Conservation (phyloP, 2,113 vertebrate genomes). For the Sebastes schlegelii region DNA sequence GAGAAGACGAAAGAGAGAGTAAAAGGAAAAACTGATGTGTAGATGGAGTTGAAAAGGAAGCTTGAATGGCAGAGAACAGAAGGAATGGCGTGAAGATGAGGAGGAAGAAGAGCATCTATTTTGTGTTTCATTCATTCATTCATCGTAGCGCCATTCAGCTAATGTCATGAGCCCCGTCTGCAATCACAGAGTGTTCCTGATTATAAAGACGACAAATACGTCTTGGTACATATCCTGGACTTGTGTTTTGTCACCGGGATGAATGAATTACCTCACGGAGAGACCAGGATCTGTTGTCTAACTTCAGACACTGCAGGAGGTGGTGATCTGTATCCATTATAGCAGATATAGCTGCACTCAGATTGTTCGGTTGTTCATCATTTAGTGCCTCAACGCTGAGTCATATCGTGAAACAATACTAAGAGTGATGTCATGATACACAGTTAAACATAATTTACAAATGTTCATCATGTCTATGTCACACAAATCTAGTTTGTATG, state of each 20-base stretch:
- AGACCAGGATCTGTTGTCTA: slow-evolving; percentile 5
- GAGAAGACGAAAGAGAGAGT: neutral
- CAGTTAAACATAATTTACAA: neutral
- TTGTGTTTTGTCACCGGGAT: slow-evolving; percentile 25
- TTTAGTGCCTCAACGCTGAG: neutral
- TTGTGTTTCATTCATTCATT: slow-evolving; percentile 11
- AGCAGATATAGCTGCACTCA: neutral
- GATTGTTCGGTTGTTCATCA: neutral
- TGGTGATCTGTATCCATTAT: neutral
- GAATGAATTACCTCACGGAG: neutral
- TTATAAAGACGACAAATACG: slow-evolving; percentile 17
- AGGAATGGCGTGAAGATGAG: neutral
- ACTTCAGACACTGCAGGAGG: neutral
- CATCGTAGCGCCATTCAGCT: neutral
- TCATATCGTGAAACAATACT: neutral
- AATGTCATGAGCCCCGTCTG: slow-evolving; percentile 16
- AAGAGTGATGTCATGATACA: neutral
- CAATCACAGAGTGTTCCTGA: slow-evolving; percentile 54
- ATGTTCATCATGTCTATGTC: no score
- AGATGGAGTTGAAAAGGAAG: neutral
- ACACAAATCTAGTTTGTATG: no score
- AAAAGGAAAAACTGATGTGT: neutral
- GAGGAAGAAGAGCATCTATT: neutral
- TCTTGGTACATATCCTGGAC: slow-evolving; percentile 1
- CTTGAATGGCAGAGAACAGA: neutral